A percentile compares a stretch with the other conserved stretches of the same genome.
Conservation (phyloP, 2,113 vertebrate genomes). For the Stegastes partitus region DNA sequence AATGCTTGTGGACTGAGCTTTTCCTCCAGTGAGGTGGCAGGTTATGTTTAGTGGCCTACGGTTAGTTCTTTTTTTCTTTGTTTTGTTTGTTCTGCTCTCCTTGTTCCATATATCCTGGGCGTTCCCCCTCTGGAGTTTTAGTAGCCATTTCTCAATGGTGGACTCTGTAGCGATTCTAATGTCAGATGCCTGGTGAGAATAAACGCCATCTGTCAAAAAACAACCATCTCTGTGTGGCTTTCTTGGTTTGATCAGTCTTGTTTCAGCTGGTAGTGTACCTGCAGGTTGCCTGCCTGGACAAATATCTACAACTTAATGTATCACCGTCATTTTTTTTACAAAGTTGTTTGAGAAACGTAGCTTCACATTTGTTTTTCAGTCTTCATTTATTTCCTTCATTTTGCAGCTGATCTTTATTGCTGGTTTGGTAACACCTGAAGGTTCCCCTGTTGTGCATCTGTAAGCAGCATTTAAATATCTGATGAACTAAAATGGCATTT, state of each 20-base stretch:
- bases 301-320: background rate
- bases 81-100: conserved; percentile 75
- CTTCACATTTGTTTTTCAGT: background rate
- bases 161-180: conserved; percentile 88
- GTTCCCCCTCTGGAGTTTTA: conserved; percentile 66
- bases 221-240: conserved; percentile 13
- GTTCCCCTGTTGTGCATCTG: no score
- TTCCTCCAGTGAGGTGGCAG: conserved; percentile 32
- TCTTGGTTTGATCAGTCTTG: background rate
- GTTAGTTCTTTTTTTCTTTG: conserved; percentile 74
- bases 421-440: no score
- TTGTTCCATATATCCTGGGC: conserved; percentile 77
- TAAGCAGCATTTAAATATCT: no score
- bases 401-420: no score
- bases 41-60: conserved; percentile 79
- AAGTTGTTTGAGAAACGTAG: background rate
- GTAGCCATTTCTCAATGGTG: conserved; percentile 57
- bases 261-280: background rate
- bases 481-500: no score
- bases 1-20: conserved; percentile 55
- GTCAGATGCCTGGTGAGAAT: conserved; percentile 84
- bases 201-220: conserved; percentile 86
- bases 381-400: no score
- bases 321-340: background rate
- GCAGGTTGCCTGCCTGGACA: background rate